These are phyloP conservation scores for Gallinago nigripennis DNA, from an alignment of 2,797 vertebrate species.

Conservation along the genomic window DNA sequence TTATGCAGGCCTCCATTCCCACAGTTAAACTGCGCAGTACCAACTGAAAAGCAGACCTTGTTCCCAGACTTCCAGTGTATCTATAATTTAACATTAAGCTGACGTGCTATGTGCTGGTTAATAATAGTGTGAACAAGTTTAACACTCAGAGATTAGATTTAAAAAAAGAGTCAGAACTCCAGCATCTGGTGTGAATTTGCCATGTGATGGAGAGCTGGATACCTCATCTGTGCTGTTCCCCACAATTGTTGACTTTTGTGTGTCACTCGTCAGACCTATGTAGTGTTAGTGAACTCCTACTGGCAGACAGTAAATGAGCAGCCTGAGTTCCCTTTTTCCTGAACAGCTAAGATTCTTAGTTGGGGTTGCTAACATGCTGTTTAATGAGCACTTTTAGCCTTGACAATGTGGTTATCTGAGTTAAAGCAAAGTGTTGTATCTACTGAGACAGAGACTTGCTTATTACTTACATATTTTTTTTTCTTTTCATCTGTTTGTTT, in stretches of 20 bases:
- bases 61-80: background rate
- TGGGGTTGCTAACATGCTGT: background rate
- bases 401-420: background rate
- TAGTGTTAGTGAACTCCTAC: background rate
- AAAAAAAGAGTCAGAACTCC: background rate
- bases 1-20: background rate
- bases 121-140: rapidly evolving
- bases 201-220: background rate
- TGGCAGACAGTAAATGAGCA: background rate
- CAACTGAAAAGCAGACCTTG: background rate
- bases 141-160: background rate
- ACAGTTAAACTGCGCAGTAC: background rate
- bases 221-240: background rate
- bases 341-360: background rate
- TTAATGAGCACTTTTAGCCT: background rate
- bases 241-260: background rate
- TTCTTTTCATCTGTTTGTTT: background rate
- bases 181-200: background rate
- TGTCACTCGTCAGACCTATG: background rate
- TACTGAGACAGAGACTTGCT: background rate
- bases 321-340: background rate
- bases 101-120: rapidly evolving
- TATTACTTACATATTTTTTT: background rate
- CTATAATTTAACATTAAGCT: background rate
- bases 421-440: background rate